Base-by-base conservation (phyloP, 2,797 vertebrate genomes). In the Pampus argenteus region DNA sequence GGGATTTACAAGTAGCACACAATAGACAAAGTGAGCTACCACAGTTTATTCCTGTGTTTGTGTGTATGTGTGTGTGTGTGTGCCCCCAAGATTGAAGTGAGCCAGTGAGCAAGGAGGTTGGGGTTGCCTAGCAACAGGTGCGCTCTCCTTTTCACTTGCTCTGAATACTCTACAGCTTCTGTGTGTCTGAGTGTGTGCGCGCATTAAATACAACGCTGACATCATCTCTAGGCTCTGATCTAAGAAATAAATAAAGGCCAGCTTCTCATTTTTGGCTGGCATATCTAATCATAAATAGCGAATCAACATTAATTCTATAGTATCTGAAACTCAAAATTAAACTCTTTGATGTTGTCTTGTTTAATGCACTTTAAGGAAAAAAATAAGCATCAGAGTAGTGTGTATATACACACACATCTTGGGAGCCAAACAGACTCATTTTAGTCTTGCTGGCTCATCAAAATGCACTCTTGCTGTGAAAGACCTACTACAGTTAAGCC, bases 51-150 rank as follows among this genome's bases (percentile, higher is more conserved):
- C 63, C 56, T 78, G 60, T 64, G 47, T 58, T 54, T 34, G 45
- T 74, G 54, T 55, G 48, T 78, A 55, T 74, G 56, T 54, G 36
- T 66, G 61, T 45, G 40, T 11, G 25, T 81, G 22, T 38, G 44
- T 25, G 25, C 77, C 59, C 56, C 63, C 49, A 56, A 74, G 78
- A 57, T 75, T 67, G 31, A 85, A 87, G 75, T 60, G 74, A 88
- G 72, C 76, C 76, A 79, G 71, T 38, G 75, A 86, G 76, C 66
- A 79, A 82, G 81, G 83, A 91, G 90, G 85, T 72, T 78, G 64
- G 50, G 81, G 93, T 94, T 95, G 93, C 94, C 82, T 93, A 93
- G 93, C 91, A 94, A 95, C 94, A 93, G 84, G 91, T 92, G 81
- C 52, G 17, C 79, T 84, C 81, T 90, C 79, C 82, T 88, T 90